Evolutionary conservation across 2,888 invertebrate genomes (phyloP).

Genomic region (Eucera pruinosa): DNA sequence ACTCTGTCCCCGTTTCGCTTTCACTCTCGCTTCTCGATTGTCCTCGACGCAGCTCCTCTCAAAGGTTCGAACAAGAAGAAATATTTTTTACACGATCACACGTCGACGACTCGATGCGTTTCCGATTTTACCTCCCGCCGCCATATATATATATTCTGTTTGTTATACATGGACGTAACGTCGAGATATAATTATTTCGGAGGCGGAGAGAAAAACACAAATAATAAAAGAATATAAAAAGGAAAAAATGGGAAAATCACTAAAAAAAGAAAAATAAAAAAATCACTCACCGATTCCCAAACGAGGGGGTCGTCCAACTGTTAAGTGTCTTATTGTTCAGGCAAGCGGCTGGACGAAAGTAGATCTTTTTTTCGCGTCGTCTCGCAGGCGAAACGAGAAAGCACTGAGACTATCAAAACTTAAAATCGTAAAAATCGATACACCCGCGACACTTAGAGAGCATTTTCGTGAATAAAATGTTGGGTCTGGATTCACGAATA

Average conservation of each 20-base stretch:
- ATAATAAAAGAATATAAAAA: slow-evolving; percentile 26
- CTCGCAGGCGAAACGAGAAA: slow-evolving; percentile 13
- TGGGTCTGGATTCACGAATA: background rate
- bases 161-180: slow-evolving; percentile 14
- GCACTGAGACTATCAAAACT: slow-evolving; percentile 13
- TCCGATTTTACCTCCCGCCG: background rate
- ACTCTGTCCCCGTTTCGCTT: slow-evolving; percentile 36
- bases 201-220: background rate
- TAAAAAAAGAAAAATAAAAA: background rate
- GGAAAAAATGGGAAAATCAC: background rate
- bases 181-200: background rate
- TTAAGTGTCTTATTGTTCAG: slow-evolving; percentile 84
- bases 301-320: slow-evolving; percentile 77
- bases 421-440: background rate
- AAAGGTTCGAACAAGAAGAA: slow-evolving; percentile 48
- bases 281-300: slow-evolving; percentile 68
- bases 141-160: slow-evolving; percentile 31
- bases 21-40: slow-evolving; percentile 35
- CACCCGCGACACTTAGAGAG: background rate
- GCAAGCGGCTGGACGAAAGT: slow-evolving; percentile 80
- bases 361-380: slow-evolving; percentile 52
- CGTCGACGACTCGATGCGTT: slow-evolving; percentile 17
- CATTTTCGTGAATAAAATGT: background rate
- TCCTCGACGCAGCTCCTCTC: slow-evolving; percentile 34
- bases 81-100: slow-evolving; percentile 74